These are phyloP conservation scores for Drosophila algonquin DNA, from an alignment of 2,888 invertebrate species.

Conservation along the genomic window DNA sequence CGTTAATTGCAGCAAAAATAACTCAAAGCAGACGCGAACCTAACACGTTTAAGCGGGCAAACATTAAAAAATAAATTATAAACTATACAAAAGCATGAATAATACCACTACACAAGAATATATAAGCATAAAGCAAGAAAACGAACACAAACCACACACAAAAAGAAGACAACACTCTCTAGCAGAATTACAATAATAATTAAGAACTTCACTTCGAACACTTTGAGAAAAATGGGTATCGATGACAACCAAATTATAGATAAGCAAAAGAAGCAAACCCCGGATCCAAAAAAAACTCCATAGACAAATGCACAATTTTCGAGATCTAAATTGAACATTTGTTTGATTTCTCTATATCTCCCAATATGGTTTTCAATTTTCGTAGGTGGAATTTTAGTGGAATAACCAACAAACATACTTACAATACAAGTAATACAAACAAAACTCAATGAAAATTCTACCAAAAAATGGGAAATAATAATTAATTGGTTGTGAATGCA, in stretches of 20 bases:
- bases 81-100: conserved; percentile 22
- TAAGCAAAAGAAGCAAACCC: conserved; percentile 17
- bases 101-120: conserved; percentile 20
- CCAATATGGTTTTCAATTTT: conserved; percentile 45
- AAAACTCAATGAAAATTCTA: conserved; percentile 41
- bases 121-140: conserved; percentile 40
- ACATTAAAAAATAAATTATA: conserved; percentile 59
- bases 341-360: conserved; percentile 28
- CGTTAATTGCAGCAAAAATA: conserved; percentile 46
- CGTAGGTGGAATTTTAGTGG: conserved; percentile 38
- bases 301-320: conserved; percentile 39
- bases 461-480: conserved; percentile 52
- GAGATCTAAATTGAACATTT: conserved; percentile 29
- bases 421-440: conserved; percentile 21
- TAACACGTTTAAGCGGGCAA: no score
- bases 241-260: conserved; percentile 27
- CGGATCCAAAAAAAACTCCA: conserved; percentile 28
- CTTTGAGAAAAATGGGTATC: conserved; percentile 22
- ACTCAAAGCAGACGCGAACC: conserved; percentile 41
- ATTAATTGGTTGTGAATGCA: conserved; percentile 79
- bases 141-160: conserved; percentile 20
- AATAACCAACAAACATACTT: conserved; percentile 6
- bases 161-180: conserved; percentile 52
- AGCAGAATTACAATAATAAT: conserved; percentile 76
- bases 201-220: conserved; percentile 72